phyloP scores from a whole-genome alignment of 2,888 invertebrate species.

The Drosophila melanosoma region DNA sequence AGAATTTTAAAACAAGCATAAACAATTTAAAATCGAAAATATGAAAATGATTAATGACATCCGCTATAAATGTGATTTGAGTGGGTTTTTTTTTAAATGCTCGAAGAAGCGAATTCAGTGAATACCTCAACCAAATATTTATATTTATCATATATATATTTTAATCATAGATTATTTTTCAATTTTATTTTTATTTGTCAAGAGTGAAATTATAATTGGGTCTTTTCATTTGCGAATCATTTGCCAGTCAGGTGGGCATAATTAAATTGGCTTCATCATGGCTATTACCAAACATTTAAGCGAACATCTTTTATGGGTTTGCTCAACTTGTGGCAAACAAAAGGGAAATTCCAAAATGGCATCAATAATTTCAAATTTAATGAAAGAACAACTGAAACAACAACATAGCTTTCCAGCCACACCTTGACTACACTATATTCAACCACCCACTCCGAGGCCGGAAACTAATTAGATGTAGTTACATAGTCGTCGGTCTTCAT shows the following conservation, averaged over 20 bases:
- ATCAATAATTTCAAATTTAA: constrained; percentile 75
- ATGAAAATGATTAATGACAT: not conserved
- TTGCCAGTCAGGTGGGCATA: not conserved
- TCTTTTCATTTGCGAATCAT: not conserved
- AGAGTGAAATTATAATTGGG: not conserved
- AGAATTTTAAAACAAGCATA: not conserved
- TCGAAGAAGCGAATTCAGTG: not conserved
- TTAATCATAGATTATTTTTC: not conserved
- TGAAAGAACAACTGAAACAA: constrained; percentile 27
- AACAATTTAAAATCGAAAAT: constrained; percentile 10
- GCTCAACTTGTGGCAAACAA: constrained; percentile 15
- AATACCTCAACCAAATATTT: not conserved
- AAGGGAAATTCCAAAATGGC: constrained; percentile 59
- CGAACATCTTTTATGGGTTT: not conserved
- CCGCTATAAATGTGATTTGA: not conserved
- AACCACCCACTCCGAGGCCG: constrained; percentile 39
- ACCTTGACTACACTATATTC: not conserved
- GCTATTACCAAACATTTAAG: not conserved
- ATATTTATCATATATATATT: not conserved
- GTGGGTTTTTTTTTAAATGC: not conserved
- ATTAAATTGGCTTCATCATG: constrained; percentile 15
- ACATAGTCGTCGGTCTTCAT: constrained; percentile 75
- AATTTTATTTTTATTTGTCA: not conserved
- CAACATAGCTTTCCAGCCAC: constrained; percentile 5
- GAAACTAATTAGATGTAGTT: constrained; percentile 71